A percentile compares a stretch with the other conserved stretches of the same genome.
These are phyloP conservation scores for Peromyscus melanophrys DNA, from an alignment of 2,797 vertebrate species.

Conservation along the genomic window DNA sequence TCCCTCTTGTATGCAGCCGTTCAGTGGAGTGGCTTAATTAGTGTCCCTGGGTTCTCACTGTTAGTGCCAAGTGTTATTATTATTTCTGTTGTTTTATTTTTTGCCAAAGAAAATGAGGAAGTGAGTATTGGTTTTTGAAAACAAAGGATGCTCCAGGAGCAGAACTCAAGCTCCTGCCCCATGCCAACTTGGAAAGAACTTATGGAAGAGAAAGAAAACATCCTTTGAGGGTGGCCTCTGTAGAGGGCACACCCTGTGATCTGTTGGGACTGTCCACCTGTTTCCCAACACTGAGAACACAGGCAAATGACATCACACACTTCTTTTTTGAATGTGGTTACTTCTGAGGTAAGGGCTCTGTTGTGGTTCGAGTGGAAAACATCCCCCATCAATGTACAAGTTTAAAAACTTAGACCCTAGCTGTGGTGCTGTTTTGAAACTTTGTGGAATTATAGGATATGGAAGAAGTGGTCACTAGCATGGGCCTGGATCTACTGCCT, in stretches of 20 bases:
- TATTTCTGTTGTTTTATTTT: conserved; percentile 70
- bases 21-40: conserved; percentile 57
- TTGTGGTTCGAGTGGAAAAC: background rate
- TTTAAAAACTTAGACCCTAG: background rate
- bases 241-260: conserved; percentile 32
- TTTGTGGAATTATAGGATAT: background rate
- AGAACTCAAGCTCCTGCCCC: conserved; percentile 16
- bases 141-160: conserved; percentile 73
- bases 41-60: conserved; percentile 59
- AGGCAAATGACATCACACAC: conserved; percentile 40
- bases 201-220: conserved; percentile 73
- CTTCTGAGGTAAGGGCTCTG: background rate
- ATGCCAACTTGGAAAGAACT: conserved; percentile 73
- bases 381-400: fast-evolving
- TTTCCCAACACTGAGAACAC: conserved; percentile 19
- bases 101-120: conserved; percentile 82
- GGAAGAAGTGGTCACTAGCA: background rate
- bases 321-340: conserved; percentile 25
- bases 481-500: background rate
- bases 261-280: conserved; percentile 53
- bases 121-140: conserved; percentile 63
- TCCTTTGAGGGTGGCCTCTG: conserved; percentile 70
- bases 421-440: background rate
- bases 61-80: conserved; percentile 67
- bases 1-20: background rate